Base-by-base conservation (phyloP, 1,140 invertebrate species). In the Orussus abietinus region DNA sequence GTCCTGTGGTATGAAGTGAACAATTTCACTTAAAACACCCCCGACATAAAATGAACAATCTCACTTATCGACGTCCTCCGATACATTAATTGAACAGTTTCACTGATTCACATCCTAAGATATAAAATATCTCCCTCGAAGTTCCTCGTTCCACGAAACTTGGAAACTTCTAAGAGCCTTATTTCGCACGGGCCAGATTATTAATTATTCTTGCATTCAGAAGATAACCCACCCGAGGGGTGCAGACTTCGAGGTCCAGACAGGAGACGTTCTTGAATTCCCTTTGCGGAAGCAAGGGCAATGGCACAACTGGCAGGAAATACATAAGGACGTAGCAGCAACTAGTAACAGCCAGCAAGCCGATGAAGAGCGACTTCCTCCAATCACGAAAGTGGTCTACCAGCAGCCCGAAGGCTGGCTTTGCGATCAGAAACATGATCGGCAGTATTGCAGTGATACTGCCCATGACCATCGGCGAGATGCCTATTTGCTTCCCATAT, bases 401-500 rank as follows among this genome's bases (percentile, higher is more conserved):
- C 0, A 88, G 41, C 22, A 84, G 78, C 5, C 86, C 86, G 55
- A 88, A 82, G 2, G 75, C 42, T 1, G 85, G 85, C 64, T 89
- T 88, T 0, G 84, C 80, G 0, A 85, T 53, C 1, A 87, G 75
- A 74, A 83, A 87, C 9, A 85, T 56, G 10, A 88, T 68, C 0
- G 86, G 86, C 38, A 88, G 53, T 1, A 85, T 64, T 0, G 81
- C 81, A 0, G 79, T 85, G 32, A 88, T 78, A 11, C 75, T 75
- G 3, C 86, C 86, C 82, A 88, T 87, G 0, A 82, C 74, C 2
- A 79, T 64, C 1, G 84, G 75, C 0, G 84, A 83, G n/a, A 88
- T 74, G 0, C 86, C 85, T 22, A 89, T 61, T 63, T 88, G 82
- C 54, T 83, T 81, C 2, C 84, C 86, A 60, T 82, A 83, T 10